Evolutionary conservation across 2,888 invertebrate genomes (phyloP), one percentile per base, ranked within the genome.

Genomic region (Stomorhina lunata): DNA sequence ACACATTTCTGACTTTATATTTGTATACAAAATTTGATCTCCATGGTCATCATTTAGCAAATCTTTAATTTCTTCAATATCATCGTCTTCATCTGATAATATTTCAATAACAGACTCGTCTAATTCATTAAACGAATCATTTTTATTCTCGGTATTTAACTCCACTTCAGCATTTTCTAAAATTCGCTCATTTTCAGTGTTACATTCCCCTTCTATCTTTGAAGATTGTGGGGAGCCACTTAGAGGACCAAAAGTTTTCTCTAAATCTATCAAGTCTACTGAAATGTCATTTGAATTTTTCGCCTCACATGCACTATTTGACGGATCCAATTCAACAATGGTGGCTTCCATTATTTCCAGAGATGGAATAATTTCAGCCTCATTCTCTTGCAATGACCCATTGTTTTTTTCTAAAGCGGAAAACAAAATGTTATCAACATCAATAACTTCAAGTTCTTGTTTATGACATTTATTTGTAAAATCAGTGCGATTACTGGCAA

Each of bases 71-170:
- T 20, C 22, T 55, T 25, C 17, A 7, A 48, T n/a, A 32, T 85
- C 85, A 9, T 84, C 84, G 43, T 84, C 82, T 7, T 59, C 80
- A 20, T 88, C 86, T 4, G 87, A 86, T 17, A 0, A 86, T 25
- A 88, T 45, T 63, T 87, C 88, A 68, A 89, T 88, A 4, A 88
- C 76, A 0, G 88, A 87, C 7, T 85, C 84, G 4, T 88, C 85
- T 2, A 61, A 61, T 3, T 50, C 43, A 25, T 37, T 27, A 32
- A 34, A 34, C 20, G 66, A 66, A 4, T 25, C 25, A n/a, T n/a
- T 15, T 34, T 22, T 27, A 4, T 17, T 27, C 4, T 40, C 29
- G n/a, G n/a, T 9, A 37, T 27, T 53, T 59, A 68, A 22, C 9
- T 73, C 27, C 12, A 45, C 20, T 53, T 57, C 77, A 1, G 2